Conservation (phyloP, 2,113 vertebrate species). For the Lampris megalopsis region DNA sequence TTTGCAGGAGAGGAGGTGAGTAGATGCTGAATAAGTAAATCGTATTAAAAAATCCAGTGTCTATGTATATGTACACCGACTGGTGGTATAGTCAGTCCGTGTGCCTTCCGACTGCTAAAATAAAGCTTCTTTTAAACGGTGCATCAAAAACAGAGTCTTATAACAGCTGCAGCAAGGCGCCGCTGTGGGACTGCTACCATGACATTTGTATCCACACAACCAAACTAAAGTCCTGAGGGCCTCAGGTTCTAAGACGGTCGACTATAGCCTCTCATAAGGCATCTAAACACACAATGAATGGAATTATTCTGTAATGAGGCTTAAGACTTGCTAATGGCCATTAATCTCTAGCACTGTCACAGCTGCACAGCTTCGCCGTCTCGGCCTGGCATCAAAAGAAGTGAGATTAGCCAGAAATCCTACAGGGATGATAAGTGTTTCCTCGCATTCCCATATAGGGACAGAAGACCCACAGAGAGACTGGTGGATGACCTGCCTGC, state of each 20-base stretch:
- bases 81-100: too few species aligned
- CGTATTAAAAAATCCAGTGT: too few species aligned
- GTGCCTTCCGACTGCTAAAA: too few species aligned
- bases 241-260: constrained; percentile 12
- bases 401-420: constrained; percentile 62
- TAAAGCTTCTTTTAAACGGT: too few species aligned
- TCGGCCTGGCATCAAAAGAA: constrained; percentile 3
- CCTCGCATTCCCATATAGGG: constrained; percentile 19
- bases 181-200: constrained; percentile 33
- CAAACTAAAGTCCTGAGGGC: constrained; percentile 42
- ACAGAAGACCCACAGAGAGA: constrained; percentile 26
- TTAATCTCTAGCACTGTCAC: constrained; percentile 50
- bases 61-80: too few species aligned
- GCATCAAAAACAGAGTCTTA: background rate
- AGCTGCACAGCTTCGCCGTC: constrained; percentile 57
- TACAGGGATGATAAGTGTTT: constrained; percentile 48
- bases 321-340: constrained; percentile 68
- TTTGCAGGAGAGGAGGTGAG: too few species aligned
- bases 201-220: constrained; percentile 55
- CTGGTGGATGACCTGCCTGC: constrained; percentile 28
- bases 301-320: constrained; percentile 58
- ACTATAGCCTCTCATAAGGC: constrained; percentile 31
- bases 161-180: background rate
- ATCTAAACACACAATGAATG: constrained; percentile 57
- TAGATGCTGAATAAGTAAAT: too few species aligned